Percentiles rank a stretch among this genome's conserved stretches.
Evolutionary conservation across 1,140 invertebrate species (phyloP).

Genomic region (Saxidomus purpurata): DNA sequence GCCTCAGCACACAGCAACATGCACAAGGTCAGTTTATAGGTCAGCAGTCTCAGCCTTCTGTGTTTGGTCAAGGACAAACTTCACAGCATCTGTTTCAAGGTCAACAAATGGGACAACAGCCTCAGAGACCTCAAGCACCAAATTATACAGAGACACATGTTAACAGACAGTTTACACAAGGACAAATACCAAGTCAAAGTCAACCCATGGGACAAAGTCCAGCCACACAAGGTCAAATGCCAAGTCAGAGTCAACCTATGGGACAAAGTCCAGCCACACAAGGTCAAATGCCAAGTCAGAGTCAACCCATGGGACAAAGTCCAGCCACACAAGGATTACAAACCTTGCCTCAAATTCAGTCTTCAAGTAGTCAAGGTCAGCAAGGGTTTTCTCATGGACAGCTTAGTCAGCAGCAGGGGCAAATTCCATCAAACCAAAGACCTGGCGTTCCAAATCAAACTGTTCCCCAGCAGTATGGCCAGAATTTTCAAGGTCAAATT

Average conservation of each 20-base stretch:
- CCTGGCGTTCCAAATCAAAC: constrained; percentile 18
- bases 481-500: constrained; percentile 1
- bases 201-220: not conserved
- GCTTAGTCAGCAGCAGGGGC: not conserved
- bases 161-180: constrained; percentile 27
- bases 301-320: not conserved
- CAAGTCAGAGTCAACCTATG: not conserved
- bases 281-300: not conserved
- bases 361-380: not conserved
- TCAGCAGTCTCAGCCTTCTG: not conserved
- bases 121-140: constrained; percentile 24
- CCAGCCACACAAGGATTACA: constrained; percentile 13
- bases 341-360: not conserved
- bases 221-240: not conserved
- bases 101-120: constrained; percentile 19
- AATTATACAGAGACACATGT: constrained; percentile 31
- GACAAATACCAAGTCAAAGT: not conserved
- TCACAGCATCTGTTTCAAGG: constrained; percentile 35
- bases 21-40: constrained; percentile 30
- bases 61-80: constrained; percentile 19
- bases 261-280: constrained; percentile 3
- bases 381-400: not conserved
- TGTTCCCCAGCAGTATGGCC: constrained; percentile 3
- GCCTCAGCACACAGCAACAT: not conserved
- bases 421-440: constrained; percentile 5